Evolutionary conservation across 2,888 invertebrate genomes (phyloP).

Genomic region (Morinoia aosen): DNA sequence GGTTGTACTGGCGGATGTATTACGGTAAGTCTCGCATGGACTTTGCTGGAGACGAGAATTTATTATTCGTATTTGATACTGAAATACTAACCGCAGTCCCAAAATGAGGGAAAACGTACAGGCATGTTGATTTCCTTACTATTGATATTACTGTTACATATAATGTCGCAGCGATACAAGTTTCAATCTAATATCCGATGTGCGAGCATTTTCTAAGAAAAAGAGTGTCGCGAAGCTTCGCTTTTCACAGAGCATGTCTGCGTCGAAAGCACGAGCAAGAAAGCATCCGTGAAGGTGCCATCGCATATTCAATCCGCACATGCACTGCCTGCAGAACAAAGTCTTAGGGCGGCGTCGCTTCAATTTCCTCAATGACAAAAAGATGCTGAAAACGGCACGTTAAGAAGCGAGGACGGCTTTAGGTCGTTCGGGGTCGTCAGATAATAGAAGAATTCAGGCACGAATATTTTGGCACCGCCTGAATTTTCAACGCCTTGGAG

Average conservation of each 20-base stretch:
- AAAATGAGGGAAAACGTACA: background rate
- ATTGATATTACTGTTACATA: background rate
- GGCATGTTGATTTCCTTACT: too few relatives aligned
- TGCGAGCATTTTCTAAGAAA: background rate
- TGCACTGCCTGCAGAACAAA: background rate
- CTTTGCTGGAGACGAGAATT: background rate
- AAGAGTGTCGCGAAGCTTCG: background rate
- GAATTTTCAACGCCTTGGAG: background rate
- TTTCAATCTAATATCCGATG: background rate
- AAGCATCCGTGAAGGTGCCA: background rate
- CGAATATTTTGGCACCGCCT: background rate
- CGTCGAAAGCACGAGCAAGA: background rate
- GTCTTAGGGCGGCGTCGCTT: background rate
- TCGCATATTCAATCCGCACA: background rate
- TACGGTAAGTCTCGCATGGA: background rate
- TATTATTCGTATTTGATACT: background rate
- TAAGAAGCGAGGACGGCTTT: background rate
- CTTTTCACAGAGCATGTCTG: background rate
- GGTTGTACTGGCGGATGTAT: background rate
- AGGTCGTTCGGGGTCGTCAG: background rate
- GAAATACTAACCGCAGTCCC: background rate
- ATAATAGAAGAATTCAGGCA: constrained; percentile 8
- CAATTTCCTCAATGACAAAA: constrained; percentile 24
- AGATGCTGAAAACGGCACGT: background rate
- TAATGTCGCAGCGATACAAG: background rate